A percentile compares a stretch with the other conserved stretches of the same genome.
Evolutionary conservation across 2,888 invertebrate species (phyloP).

Genomic region (Brachyopa scutellaris): DNA sequence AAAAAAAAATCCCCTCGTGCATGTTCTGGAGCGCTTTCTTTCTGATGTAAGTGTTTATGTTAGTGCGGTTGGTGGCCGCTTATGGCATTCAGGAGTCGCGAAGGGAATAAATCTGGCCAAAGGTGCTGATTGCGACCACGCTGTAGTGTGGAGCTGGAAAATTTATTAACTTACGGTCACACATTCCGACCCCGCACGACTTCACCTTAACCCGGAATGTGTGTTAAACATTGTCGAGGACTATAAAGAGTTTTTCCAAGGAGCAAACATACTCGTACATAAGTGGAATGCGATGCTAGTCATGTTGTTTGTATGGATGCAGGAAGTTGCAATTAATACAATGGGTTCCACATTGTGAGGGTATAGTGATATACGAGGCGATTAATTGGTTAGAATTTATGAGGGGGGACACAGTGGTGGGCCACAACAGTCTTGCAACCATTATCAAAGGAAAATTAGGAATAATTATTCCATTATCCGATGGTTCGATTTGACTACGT

Average conservation of each 20-base stretch:
- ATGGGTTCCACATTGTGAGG: slow-evolving; percentile 36
- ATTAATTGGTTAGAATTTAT: slow-evolving; percentile 69
- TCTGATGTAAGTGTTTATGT: slow-evolving; percentile 17
- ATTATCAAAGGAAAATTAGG: slow-evolving; percentile 53
- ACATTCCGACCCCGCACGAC: slow-evolving; percentile 65
- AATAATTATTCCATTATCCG: slow-evolving; percentile 59
- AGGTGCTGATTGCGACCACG: slow-evolving; percentile 58
- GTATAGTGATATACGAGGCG: slow-evolving; percentile 56
- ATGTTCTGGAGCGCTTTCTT: slow-evolving; percentile 9
- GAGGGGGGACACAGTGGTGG: slow-evolving; percentile 11
- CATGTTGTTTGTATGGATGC: neutral
- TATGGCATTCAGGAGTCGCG: slow-evolving; percentile 42
- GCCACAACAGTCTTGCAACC: slow-evolving; percentile 2
- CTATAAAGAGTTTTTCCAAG: slow-evolving; percentile 10
- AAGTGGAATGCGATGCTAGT: neutral
- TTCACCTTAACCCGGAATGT: slow-evolving; percentile 52
- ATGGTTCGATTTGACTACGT: slow-evolving; percentile 46
- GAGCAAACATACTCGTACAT: neutral
- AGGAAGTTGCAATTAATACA: slow-evolving; percentile 53
- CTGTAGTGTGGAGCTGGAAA: slow-evolving; percentile 37
- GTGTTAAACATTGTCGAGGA: slow-evolving; percentile 31
- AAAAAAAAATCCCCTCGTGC: slow-evolving; percentile 13
- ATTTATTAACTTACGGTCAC: slow-evolving; percentile 68
- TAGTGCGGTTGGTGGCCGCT: slow-evolving; percentile 27
- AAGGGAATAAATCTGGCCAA: slow-evolving; percentile 64